Evolutionary conservation across 1,140 invertebrate genomes (phyloP).

Genomic region (Pseudoatta argentina): DNA sequence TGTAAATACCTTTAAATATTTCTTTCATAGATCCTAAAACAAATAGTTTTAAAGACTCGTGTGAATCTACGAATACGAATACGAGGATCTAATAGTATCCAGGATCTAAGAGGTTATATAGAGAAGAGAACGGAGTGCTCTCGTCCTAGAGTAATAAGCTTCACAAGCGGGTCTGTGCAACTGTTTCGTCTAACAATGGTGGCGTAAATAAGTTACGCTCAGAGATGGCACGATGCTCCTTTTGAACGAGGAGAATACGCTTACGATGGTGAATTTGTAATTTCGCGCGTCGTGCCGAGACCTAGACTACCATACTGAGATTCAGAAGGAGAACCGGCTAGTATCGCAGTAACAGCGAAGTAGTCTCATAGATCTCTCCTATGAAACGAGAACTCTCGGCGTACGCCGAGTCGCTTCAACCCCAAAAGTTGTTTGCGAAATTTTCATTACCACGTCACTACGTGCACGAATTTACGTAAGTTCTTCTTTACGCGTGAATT

Average conservation of each 20-base stretch:
- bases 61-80: not conserved
- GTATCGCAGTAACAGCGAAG: slow-evolving; percentile 13
- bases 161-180: slow-evolving; percentile 1
- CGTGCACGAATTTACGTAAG: not conserved
- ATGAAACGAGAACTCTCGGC: slow-evolving; percentile 21
- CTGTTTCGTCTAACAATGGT: slow-evolving; percentile 57
- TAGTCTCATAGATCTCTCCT: slow-evolving; percentile 44
- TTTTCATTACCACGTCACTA: slow-evolving; percentile 16
- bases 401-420: slow-evolving; percentile 15
- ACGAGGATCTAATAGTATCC: not conserved
- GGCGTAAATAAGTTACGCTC: slow-evolving; percentile 51
- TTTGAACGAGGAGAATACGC: slow-evolving; percentile 54
- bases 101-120: not conserved
- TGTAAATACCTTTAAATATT: not conserved
- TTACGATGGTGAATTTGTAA: slow-evolving; percentile 61
- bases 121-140: not conserved
- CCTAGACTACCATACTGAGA: slow-evolving; percentile 24
- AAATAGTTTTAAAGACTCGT: slow-evolving; percentile 10
- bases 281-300: slow-evolving; percentile 32
- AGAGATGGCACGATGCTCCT: slow-evolving; percentile 51
- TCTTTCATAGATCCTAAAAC: not conserved
- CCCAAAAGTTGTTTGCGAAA: not conserved
- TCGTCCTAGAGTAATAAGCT: slow-evolving; percentile 50
- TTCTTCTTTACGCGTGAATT: not conserved
- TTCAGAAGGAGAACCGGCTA: slow-evolving; percentile 4